phyloP scores from a whole-genome alignment of 2,888 invertebrate species.

The Rhagium mordax region DNA sequence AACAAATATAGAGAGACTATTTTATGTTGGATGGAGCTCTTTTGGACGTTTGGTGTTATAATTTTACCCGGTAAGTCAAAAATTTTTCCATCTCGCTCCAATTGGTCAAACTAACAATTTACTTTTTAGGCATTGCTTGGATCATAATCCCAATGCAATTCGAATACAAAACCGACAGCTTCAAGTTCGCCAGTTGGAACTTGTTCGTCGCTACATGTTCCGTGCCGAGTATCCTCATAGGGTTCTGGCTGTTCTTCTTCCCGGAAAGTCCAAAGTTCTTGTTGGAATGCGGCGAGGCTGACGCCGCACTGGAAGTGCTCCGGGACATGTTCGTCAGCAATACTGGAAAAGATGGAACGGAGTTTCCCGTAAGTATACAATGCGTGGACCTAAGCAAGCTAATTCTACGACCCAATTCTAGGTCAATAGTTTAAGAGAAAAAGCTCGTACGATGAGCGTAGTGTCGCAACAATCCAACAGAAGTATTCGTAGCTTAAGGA shows the following conservation, averaged over 20 bases:
- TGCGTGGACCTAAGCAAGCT: too few species aligned
- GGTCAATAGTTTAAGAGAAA: constrained; percentile 82
- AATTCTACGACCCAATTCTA: constrained; percentile 61
- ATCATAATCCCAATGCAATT: constrained; percentile 82
- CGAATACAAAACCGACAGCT: constrained; percentile 73
- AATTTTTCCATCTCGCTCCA: too few species aligned
- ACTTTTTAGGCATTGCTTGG: constrained; percentile 81
- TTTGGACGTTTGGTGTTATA: constrained; percentile 87
- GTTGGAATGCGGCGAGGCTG: constrained; percentile 84
- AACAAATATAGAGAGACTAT: constrained; percentile 85
- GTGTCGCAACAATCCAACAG: constrained; percentile 77
- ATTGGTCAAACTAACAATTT: too few species aligned
- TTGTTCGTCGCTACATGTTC: constrained; percentile 85
- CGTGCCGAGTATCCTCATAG: constrained; percentile 79
- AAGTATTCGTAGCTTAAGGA: constrained; percentile 79
- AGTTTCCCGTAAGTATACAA: constrained; percentile 78
- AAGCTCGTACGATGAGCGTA: constrained; percentile 76
- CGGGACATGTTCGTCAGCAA: constrained; percentile 81
- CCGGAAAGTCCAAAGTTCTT: constrained; percentile 89
- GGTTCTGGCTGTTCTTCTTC: constrained; percentile 81
- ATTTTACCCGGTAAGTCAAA: constrained; percentile 77
- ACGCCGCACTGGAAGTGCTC: constrained; percentile 80
- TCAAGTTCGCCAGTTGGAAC: constrained; percentile 86
- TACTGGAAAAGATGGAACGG: constrained; percentile 79
- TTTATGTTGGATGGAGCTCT: constrained; percentile 89